Percentiles rank a stretch among this genome's conserved stretches.
phyloP scores from a whole-genome alignment of 2,888 invertebrate species.

The Polietes domitor region DNA sequence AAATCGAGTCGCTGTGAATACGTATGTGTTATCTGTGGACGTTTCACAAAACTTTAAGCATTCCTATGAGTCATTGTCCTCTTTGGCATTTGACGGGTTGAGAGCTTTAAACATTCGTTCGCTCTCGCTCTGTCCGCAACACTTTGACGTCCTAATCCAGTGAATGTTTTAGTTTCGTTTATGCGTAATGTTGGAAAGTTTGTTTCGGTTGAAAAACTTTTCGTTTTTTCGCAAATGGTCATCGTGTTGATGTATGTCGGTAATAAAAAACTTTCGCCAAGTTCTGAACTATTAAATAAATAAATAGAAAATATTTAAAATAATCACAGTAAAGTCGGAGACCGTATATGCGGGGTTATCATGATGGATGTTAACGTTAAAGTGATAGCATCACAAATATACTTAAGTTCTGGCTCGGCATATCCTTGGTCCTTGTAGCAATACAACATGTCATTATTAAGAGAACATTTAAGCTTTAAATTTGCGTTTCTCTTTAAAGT shows the following conservation, averaged over 20 bases:
- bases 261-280: background rate
- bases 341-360: background rate
- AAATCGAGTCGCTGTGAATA: background rate
- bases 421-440: no score
- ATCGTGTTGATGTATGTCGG: background rate
- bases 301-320: background rate
- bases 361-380: background rate
- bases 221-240: background rate
- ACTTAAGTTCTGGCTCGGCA: no score
- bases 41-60: background rate
- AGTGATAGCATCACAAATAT: no score
- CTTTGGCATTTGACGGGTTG: background rate
- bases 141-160: constrained; percentile 5
- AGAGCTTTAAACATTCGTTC: background rate
- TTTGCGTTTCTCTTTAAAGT: no score
- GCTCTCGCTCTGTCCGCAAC: background rate
- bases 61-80: constrained; percentile 28
- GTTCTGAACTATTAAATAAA: background rate
- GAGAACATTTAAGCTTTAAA: no score
- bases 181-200: background rate
- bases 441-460: no score
- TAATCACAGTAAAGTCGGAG: background rate
- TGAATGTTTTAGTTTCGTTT: background rate
- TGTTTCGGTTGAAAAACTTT: background rate
- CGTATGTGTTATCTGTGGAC: background rate